Evolutionary conservation across 2,113 vertebrate species (phyloP), one percentile per base, ranked within the genome.

Genomic region (Cavia porcellus): DNA sequence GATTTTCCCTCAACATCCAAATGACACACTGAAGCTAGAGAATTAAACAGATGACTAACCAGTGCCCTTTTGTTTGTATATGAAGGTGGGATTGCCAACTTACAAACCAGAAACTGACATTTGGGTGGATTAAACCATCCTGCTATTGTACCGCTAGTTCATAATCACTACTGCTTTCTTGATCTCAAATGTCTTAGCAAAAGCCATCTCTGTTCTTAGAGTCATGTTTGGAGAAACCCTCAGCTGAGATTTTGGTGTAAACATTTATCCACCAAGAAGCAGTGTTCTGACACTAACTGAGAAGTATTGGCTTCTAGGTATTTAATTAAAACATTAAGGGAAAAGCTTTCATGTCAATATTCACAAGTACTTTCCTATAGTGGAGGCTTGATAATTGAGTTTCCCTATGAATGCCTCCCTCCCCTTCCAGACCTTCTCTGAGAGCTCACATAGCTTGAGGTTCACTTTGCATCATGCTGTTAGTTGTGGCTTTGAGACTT

Each of bases 261-360:
- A 99, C 99, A 99, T 99, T 98, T 98, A 99, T 99, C 97, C 98
- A 98, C 97, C 97, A 97, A 98, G 98, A 98, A 98, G 98, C 98
- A 97, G 94, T 96, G 96, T 90, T 98, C 98, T 98, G 98, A 98
- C 97, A 98, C 97, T 98, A 97, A 98, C 98, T 96, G 97, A 98
- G 95, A 97, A 98, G 97, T 96, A 57, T 96, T 98, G 98, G 97
- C 98, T 99, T 99, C 98, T 98, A 98, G 99, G 98, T 99, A 99
- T 99, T 99, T 99, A 99, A 99, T 99, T 99, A 99, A 99, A 99
- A 99, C 98, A 99, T 99, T 99, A 99, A 98, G 98, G 97, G 97
- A 96, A 98, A 98, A 98, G 98, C 94, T 55, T 98, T 98, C 97
- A 50, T 98, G 98, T 98, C 99, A 99, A 99, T 98, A 98, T 98